Percentiles rank a stretch among this genome's conserved stretches.
phyloP scores from a whole-genome alignment of 2,888 invertebrate genomes.

The Caenorhabditis uteleia region DNA sequence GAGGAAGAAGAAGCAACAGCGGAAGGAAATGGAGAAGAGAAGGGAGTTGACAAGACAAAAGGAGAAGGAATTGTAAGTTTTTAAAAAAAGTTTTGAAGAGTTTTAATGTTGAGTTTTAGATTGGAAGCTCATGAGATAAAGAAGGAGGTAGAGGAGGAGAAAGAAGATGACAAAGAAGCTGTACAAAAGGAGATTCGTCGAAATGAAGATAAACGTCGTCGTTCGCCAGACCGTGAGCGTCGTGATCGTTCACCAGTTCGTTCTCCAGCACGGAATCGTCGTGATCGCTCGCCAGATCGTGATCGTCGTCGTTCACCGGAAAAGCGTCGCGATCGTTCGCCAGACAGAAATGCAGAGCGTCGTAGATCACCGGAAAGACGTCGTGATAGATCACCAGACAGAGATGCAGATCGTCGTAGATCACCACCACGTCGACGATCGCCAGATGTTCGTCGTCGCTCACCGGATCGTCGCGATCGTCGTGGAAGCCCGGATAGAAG shows the following conservation, averaged over 20 bases:
- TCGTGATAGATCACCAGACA: neutral
- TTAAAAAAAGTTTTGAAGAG: neutral
- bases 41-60: conserved; percentile 15
- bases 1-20: conserved; percentile 16
- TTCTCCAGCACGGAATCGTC: too few relatives aligned
- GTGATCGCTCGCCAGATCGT: neutral
- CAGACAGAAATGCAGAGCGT: neutral
- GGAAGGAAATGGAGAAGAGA: conserved; percentile 23
- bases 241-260: conserved; percentile 1
- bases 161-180: neutral
- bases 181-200: neutral
- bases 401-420: neutral
- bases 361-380: neutral
- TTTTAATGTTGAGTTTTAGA: conserved; percentile 1
- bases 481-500: neutral
- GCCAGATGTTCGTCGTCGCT: too few relatives aligned
- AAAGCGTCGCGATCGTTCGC: conserved; percentile 4
- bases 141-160: conserved; percentile 18
- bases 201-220: neutral
- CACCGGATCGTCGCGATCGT: neutral
- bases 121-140: conserved; percentile 13
- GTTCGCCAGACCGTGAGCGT: conserved; percentile 2
- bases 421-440: too few relatives aligned
- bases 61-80: conserved; percentile 13
- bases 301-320: conserved; percentile 5